Conservation (phyloP, 2,888 invertebrate genomes). For the Lobophora halterata region DNA sequence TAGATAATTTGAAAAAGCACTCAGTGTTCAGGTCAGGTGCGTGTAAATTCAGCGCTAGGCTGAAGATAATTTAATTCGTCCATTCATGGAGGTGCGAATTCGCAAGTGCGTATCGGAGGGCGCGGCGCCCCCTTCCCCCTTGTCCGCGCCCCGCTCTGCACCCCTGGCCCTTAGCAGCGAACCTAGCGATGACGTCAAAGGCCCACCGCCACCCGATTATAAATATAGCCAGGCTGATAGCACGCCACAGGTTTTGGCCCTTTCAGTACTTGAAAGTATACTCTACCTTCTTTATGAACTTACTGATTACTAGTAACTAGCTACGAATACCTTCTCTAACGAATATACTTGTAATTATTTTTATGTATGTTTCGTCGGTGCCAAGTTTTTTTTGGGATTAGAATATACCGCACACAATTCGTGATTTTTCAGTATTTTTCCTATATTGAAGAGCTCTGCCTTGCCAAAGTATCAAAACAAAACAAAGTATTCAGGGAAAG, state of each 20-base stretch:
- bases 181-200: conserved; percentile 71
- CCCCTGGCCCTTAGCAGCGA: conserved; percentile 40
- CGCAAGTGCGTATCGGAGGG: conserved; percentile 76
- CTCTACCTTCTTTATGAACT: conserved; percentile 19
- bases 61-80: conserved; percentile 71
- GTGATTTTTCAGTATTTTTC: too few species aligned
- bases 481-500: too few species aligned
- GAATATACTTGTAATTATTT: conserved; percentile 11
- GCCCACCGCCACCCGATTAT: conserved; percentile 72
- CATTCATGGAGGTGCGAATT: conserved; percentile 78
- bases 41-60: conserved; percentile 54
- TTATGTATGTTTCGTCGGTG: neutral
- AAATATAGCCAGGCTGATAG: conserved; percentile 72
- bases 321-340: conserved; percentile 6
- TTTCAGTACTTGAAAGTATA: conserved; percentile 41
- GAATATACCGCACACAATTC: too few species aligned
- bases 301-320: conserved; percentile 12
- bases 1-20: conserved; percentile 39
- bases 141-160: conserved; percentile 35
- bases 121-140: conserved; percentile 43
- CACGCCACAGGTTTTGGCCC: conserved; percentile 75
- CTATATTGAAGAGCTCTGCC: too few species aligned
- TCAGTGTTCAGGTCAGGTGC: conserved; percentile 56
- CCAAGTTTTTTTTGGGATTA: too few species aligned
- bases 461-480: too few species aligned